These are phyloP conservation scores for Stichodactyla helianthus DNA, from an alignment of 64 coral and sea anemone genomes.

Conservation along the genomic window DNA sequence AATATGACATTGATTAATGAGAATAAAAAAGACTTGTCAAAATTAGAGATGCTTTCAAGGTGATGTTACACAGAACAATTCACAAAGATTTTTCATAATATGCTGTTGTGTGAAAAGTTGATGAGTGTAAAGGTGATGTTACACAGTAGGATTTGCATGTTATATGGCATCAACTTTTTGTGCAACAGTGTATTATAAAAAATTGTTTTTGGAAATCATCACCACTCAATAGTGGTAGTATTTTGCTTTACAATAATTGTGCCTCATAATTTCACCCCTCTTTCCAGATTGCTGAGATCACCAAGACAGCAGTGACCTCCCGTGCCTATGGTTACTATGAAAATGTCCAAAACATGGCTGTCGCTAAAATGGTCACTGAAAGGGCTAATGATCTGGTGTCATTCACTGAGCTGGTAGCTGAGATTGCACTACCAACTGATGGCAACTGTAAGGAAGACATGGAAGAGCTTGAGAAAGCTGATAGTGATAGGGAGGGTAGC, in stretches of 20 bases:
- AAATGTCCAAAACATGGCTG: slow-evolving; percentile 61
- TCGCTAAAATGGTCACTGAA: slow-evolving; percentile 62
- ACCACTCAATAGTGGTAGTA: too few species aligned
- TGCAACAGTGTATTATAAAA: too few species aligned
- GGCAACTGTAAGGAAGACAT: slow-evolving; percentile 70
- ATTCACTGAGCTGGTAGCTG: slow-evolving; percentile 67
- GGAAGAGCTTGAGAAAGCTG: slow-evolving; percentile 62
- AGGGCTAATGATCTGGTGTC: slow-evolving; percentile 61
- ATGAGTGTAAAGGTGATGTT: too few species aligned
- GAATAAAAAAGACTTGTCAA: too few species aligned
- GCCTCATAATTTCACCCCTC: background rate
- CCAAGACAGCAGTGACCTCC: slow-evolving; percentile 55
- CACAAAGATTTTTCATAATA: too few species aligned
- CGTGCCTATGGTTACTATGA: slow-evolving; percentile 67
- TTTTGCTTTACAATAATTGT: background rate
- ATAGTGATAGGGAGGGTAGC: slow-evolving; percentile 41
- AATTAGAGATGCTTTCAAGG: too few species aligned
- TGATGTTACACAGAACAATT: too few species aligned
- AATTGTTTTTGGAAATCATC: too few species aligned
- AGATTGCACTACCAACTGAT: slow-evolving; percentile 80
- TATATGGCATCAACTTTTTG: background rate
- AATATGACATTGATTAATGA: too few species aligned
- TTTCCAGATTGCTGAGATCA: slow-evolving; percentile 25
- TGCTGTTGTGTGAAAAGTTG: too few species aligned
- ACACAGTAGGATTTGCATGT: too few species aligned